Evolutionary conservation across 2,797 vertebrate genomes (phyloP).

Genomic region (Myotis planiceps): DNA sequence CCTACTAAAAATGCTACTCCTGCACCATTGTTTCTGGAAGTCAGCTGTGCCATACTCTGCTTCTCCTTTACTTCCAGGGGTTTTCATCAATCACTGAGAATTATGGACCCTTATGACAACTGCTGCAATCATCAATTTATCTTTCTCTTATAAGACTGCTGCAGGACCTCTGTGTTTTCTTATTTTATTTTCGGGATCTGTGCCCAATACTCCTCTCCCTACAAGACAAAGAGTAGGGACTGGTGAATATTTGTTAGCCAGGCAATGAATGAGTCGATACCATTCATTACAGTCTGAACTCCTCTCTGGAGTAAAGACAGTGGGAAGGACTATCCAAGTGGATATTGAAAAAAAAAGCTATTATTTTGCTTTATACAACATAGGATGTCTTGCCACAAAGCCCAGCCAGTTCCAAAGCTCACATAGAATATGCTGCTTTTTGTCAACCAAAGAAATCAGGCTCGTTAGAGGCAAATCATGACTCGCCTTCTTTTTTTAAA

Average conservation of each 20-base stretch:
- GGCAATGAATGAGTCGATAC: neutral
- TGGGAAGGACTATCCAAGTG: neutral
- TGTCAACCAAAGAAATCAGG: neutral
- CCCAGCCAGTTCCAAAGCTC: neutral
- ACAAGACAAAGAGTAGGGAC: neutral
- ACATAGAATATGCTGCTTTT: neutral
- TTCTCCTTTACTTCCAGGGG: neutral
- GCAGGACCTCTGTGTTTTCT: neutral
- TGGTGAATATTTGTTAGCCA: neutral
- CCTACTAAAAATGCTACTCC: neutral
- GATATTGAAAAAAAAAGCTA: neutral
- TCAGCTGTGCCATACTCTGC: neutral
- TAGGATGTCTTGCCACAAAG: neutral
- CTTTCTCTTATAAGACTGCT: neutral
- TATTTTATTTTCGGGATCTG: neutral
- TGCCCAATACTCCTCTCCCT: neutral
- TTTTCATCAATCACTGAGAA: neutral
- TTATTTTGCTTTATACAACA: neutral
- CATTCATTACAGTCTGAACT: neutral
- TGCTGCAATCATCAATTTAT: neutral
- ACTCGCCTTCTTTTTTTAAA: neutral
- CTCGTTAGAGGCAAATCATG: neutral
- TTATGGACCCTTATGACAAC: neutral
- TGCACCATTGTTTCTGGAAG: neutral
- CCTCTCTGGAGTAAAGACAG: neutral